Percentiles rank a stretch among this genome's conserved stretches.
phyloP scores from a whole-genome alignment of 1,140 invertebrate species.

The Drosophila virilis region DNA sequence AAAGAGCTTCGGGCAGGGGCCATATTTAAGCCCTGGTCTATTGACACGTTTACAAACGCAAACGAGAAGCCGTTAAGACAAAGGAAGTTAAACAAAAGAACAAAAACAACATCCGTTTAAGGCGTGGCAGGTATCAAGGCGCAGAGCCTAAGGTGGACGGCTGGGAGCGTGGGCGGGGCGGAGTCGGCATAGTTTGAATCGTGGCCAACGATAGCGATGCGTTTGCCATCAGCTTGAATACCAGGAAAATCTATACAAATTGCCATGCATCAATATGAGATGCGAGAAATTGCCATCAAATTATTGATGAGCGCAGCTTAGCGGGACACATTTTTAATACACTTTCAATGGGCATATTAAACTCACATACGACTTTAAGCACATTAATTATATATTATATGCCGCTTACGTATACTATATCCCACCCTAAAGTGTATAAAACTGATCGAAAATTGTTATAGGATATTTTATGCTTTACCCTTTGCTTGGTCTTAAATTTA shows the following conservation, averaged over 20 bases:
- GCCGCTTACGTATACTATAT: too few species aligned
- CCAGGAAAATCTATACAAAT: conserved; percentile 67
- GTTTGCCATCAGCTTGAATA: conserved; percentile 25
- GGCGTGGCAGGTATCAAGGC: conserved; percentile 13
- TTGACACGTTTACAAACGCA: conserved; percentile 40
- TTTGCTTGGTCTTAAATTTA: too few species aligned
- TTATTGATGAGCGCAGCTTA: conserved; percentile 66
- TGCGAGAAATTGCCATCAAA: conserved; percentile 54
- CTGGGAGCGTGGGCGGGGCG: background rate
- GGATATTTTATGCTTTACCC: too few species aligned
- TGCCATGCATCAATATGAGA: conserved; percentile 65
- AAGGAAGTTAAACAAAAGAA: background rate
- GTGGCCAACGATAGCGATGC: conserved; percentile 1
- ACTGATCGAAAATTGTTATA: too few species aligned
- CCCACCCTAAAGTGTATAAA: too few species aligned
- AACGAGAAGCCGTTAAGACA: conserved; percentile 29
- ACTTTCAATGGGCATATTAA: background rate
- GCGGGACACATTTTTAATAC: conserved; percentile 11
- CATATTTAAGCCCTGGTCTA: conserved; percentile 30
- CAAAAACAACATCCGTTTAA: background rate
- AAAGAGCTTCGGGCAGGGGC: background rate
- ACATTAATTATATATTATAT: too few species aligned
- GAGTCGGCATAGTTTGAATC: background rate
- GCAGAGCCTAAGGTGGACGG: background rate
- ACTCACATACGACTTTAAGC: too few species aligned